phyloP scores from a whole-genome alignment of 64 coral and sea anemone genomes.

The Trachythela sp. region DNA sequence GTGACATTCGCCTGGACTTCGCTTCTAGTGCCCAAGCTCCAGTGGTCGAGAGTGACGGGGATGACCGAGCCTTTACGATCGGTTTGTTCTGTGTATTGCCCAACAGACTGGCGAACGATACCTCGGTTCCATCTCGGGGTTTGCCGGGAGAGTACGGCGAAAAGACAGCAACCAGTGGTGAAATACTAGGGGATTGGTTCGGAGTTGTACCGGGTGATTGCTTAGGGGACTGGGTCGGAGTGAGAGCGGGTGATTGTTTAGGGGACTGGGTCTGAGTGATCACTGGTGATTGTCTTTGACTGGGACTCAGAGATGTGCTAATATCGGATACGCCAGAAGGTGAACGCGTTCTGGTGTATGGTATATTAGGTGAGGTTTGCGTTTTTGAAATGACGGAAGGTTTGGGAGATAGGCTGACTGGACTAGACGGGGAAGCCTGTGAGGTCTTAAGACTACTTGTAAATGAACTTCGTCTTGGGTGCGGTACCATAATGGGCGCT shows the following conservation, averaged over 20 bases:
- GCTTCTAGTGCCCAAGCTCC: conserved; percentile 21
- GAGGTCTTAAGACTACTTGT: neutral
- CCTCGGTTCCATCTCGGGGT: neutral
- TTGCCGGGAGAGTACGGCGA: neutral
- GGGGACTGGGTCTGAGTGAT: too few relatives aligned
- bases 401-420: neutral
- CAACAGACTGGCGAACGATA: neutral
- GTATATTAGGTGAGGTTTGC: neutral
- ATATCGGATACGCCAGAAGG: neutral
- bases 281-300: neutral
- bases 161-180: neutral
- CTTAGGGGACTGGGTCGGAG: neutral
- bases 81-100: neutral
- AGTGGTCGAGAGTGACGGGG: neutral
- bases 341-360: neutral
- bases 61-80: neutral
- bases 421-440: neutral
- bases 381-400: neutral
- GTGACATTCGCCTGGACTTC: neutral
- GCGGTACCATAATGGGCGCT: conserved; percentile 7
- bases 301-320: neutral
- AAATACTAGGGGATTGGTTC: conserved; percentile 12
- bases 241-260: neutral
- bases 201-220: neutral
- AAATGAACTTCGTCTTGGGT: neutral